These are phyloP conservation scores for Rhea pennata DNA, from an alignment of 2,113 vertebrate genomes.

Conservation along the genomic window DNA sequence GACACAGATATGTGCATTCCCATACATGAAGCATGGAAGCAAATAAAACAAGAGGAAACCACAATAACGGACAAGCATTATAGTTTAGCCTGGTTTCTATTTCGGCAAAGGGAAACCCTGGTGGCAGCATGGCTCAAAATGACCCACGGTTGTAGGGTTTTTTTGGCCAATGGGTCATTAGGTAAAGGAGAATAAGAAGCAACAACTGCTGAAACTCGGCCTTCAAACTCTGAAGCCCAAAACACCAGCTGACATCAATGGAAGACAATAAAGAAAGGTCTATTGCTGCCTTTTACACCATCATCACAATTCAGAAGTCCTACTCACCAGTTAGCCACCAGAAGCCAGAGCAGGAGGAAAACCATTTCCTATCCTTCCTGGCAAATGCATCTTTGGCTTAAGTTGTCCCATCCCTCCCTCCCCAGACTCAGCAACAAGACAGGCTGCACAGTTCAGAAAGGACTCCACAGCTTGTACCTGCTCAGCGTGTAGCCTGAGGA, in stretches of 20 bases:
- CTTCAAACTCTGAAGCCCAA: background rate
- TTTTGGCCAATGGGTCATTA: background rate
- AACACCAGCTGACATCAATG: no score
- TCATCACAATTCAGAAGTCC: accelerated
- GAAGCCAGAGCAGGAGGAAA: background rate
- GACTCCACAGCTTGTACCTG: accelerated
- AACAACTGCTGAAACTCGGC: background rate
- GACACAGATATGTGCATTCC: background rate
- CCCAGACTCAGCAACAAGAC: background rate
- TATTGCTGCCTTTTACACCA: background rate
- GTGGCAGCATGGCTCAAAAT: background rate
- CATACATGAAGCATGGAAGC: background rate
- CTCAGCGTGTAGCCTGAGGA: background rate
- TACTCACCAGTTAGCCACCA: background rate
- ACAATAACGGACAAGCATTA: background rate
- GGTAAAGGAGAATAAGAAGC: background rate
- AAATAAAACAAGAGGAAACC: background rate
- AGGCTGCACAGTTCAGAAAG: background rate
- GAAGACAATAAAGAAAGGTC: background rate
- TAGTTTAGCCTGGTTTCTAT: accelerated
- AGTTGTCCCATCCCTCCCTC: background rate
- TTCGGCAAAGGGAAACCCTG: background rate
- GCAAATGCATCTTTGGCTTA: background rate
- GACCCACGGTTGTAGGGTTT: background rate
- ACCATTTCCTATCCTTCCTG: background rate